Evolutionary conservation across 1,140 invertebrate genomes (phyloP), one percentile per base, ranked within the genome.

Genomic region (Helicoverpa armigera): DNA sequence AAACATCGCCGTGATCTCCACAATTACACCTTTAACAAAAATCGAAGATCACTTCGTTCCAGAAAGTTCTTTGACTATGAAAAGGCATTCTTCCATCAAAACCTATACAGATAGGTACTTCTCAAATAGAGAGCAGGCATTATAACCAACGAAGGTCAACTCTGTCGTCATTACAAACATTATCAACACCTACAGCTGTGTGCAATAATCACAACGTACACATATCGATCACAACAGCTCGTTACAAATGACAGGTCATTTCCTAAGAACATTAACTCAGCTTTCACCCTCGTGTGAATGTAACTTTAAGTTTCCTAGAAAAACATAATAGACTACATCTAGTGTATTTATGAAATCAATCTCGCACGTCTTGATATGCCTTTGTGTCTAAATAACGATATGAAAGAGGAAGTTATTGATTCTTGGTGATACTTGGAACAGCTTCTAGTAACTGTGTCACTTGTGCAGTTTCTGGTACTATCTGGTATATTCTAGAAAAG

Each of bases 211-310:
- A 69, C 65, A 48, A 67, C 35, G 16, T 18, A 5, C n/a, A 69
- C 43, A n/a, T 54, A 72, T 72, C 70, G n/a, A 58, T 73, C 70
- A 73, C 53, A 73, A 56, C 53, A 73, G 31, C 53, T 29, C 70
- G 43, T 73, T 73, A 54, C 11, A 14, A 54, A 58, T 31, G 70
- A 58, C 70, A 73, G 53, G 13, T 58, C 70, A 73, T 73, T 73
- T 73, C 69, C 69, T 69, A 50, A 69, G 69, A 54, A n/a, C 69
- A 72, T 72, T 53, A 72, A 69, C 16, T 18, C 54, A 31, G 13
- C 69, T 72, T 72, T 72, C 69, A 53, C 69, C 69, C 51, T 53
- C 67, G 12, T 16, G 16, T 12, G 50, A 69, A 50, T 50, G 23
- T 69, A 69, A 14, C 14, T 14, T 50, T 48, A 11, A 2, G 10